Base-by-base conservation (phyloP, 2,888 invertebrate species). In the Diachrysia chrysitis region DNA sequence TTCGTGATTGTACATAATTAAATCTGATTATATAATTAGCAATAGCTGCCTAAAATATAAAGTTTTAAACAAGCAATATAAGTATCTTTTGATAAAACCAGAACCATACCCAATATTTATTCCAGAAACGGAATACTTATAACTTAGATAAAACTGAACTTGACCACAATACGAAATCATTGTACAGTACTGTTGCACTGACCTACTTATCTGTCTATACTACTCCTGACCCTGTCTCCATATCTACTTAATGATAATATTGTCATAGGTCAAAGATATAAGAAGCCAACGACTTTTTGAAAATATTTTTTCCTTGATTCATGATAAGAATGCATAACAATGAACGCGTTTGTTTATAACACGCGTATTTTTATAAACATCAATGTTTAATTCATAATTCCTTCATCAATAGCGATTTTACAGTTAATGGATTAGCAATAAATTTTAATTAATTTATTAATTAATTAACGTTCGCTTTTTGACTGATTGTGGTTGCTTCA, bases 251-350 rank as follows among this genome's bases (percentile, higher is more conserved):
- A 74, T 63, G 91, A 91, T 91, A 92, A 76, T 78, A 82, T 81
- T 84, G 87, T 81, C 88, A 83, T 83, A 89, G 92, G 92, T 91
- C 92, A 90, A 65, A 82, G 90, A 90, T 92, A 93, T 82, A 79
- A 82, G 79, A 79, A 85, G 93, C 83, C 93, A 93, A 92, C 89
- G 93, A 93, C 93, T 90, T 92, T 93, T 91, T 90, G 89, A 89
- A 90, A 90, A 89, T 89, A 88, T 85, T 89, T 90, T 42, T 91
- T 90, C 88, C 87, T 89, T 86, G 84, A 85, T 89, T 83, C 76
- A 17, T 53, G 88, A 90, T 91, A 91, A 86, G 67, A 71, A 67
- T 79, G 83, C 79, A 76, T 65, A 72, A 80, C 82, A 81, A 85
- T 87, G 85, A 89, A 88, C 84, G 79, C 83, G 81, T 76, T 77